Conservation (phyloP, 30 jellyfish, hydroid and myxozoan species). For the Sanderia malayensis region DNA sequence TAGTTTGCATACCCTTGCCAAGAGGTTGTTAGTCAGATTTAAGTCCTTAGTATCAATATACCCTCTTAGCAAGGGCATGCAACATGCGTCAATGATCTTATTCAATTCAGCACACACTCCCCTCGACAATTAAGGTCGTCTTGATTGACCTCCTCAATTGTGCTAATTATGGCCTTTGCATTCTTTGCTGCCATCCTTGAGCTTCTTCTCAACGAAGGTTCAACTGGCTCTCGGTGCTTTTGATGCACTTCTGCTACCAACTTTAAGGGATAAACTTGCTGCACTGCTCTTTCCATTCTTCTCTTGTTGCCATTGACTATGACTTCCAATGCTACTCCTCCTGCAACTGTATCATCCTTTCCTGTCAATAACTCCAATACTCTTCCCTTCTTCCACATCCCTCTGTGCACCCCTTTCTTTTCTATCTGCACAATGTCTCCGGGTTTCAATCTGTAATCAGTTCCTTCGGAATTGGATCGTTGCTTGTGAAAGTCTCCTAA, state of each 20-base stretch:
- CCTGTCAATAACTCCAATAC: conserved; percentile 21
- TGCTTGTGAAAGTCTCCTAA: conserved; percentile 3
- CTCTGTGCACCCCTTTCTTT: conserved; percentile 31
- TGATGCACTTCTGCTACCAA: neutral
- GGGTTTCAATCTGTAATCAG: conserved; percentile 4
- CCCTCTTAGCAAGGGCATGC: too few relatives aligned
- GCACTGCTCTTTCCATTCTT: conserved; percentile 52
- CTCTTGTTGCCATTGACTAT: conserved; percentile 19
- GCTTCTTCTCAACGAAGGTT: neutral
- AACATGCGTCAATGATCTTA: too few relatives aligned
- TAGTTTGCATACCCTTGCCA: too few relatives aligned
- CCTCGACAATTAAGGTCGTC: conserved; percentile 28
- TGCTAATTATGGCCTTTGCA: conserved; percentile 42
- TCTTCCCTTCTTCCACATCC: conserved; percentile 53
- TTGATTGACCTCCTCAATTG: conserved; percentile 14
- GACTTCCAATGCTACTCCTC: conserved; percentile 33
- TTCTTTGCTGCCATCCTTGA: neutral
- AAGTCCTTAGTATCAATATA: too few relatives aligned
- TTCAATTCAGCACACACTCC: conserved; percentile 64
- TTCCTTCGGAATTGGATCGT: neutral
- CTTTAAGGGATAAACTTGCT: conserved; percentile 31
- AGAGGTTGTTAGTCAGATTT: too few relatives aligned
- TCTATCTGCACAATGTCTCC: conserved; percentile 39
- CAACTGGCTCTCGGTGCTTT: neutral
- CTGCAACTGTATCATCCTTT: conserved; percentile 11